These are phyloP conservation scores for Ahaetulla prasina DNA, from an alignment of 2,113 vertebrate genomes.

Conservation along the genomic window DNA sequence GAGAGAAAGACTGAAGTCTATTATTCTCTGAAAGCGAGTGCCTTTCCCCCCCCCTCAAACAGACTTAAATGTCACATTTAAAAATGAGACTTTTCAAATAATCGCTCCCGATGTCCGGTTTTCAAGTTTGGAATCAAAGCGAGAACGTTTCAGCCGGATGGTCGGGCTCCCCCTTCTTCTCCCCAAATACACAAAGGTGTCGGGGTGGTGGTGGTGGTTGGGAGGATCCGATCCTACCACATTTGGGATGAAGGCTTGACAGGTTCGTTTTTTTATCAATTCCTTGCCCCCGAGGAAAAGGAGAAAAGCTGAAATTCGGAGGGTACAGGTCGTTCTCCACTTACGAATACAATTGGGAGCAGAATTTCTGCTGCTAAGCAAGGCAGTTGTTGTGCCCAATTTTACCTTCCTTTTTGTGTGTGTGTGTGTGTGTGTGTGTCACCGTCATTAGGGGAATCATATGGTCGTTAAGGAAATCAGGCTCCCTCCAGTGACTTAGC, in stretches of 20 bases:
- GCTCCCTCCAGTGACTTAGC: too few relatives aligned
- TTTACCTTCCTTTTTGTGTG: too few relatives aligned
- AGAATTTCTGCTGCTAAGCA: not conserved
- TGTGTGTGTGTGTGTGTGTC: too few relatives aligned
- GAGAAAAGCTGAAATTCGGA: not conserved
- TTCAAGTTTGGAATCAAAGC: not conserved
- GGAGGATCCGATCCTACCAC: not conserved
- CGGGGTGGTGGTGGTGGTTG: too few relatives aligned
- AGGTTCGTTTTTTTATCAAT: not conserved
- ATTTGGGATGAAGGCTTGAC: not conserved
- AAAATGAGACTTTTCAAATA: constrained; percentile 55
- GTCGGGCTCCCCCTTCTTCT: not conserved
- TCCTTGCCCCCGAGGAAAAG: not conserved
- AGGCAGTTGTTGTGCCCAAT: too few relatives aligned
- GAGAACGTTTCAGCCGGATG: not conserved
- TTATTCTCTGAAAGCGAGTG: constrained; percentile 69
- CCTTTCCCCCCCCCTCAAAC: constrained; percentile 52
- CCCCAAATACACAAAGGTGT: not conserved
- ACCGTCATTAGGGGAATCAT: too few relatives aligned
- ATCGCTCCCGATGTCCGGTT: not conserved
- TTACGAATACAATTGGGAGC: not conserved
- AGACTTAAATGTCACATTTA: constrained; percentile 63
- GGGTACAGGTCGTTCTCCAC: not conserved
- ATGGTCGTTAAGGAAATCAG: too few relatives aligned
- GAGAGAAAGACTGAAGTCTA: constrained; percentile 21